Evolutionary conservation across 2,888 invertebrate genomes (phyloP), one percentile per base, ranked within the genome.

Genomic region (Priocnemis perturbator): DNA sequence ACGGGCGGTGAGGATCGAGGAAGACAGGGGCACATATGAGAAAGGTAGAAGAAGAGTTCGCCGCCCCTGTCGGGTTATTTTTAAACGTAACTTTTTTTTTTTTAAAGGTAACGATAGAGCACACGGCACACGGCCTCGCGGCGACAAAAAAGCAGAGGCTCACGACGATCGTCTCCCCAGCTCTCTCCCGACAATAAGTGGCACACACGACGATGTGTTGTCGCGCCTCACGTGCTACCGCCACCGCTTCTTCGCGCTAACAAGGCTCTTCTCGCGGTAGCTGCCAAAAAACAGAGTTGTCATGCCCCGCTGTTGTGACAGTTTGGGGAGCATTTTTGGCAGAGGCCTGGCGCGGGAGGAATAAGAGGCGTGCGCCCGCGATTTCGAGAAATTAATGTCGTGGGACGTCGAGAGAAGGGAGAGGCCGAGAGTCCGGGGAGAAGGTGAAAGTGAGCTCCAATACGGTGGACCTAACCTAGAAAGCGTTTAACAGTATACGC

Each of bases 401-500:
- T 21, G 57, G 58, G 45, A 65, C 61, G 62, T 15, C 48, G 69
- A 59, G 69, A 72, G 74, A 70, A 72, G 74, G 76, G 74, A 70
- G 77, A 71, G 69, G 61, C 69, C 56, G 64, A 62, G 58, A 63
- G 60, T 63, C 61, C 61, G 67, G 73, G 71, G 69, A 76, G 74
- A 76, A 79, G 81, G 81, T 83, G 82, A 83, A 81, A 83, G 83
- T 73, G 72, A 81, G 69, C 60, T 20, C 21, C 53, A 60, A 30
- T 50, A 61, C 30, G 21, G 23, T 47, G 23, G 63, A 73, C 71
- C 79, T 83, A 83, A 83, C 83, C 83, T 81, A 37, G 64, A 66
- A 77, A 81, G 69, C 73, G 72, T 7, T 37, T 37, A 77, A 30
- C 55, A 68, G 56, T 56, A 66, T 62, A 45, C 61, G 58, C 57